Evolutionary conservation across 2,888 invertebrate species (phyloP).

Genomic region (Nematopogon swammerdamellus): DNA sequence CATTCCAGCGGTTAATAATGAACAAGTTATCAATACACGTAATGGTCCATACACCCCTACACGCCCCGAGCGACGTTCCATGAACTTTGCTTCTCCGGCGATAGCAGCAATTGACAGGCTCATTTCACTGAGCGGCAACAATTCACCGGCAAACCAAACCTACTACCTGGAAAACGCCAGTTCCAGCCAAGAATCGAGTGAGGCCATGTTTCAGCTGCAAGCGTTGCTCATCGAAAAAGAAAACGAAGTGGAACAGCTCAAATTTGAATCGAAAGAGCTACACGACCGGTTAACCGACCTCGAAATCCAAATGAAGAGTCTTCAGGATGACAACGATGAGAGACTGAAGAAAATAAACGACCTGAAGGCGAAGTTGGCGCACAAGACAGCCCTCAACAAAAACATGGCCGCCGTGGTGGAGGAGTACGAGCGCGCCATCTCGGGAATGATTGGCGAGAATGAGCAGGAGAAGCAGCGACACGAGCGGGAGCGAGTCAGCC

Average conservation of each 20-base stretch:
- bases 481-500: slow-evolving; percentile 47
- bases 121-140: slow-evolving; percentile 38
- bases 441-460: slow-evolving; percentile 68
- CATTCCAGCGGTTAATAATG: slow-evolving; percentile 33
- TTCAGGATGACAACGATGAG: slow-evolving; percentile 30
- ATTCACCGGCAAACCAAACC: slow-evolving; percentile 17
- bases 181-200: slow-evolving; percentile 24
- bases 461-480: slow-evolving; percentile 63
- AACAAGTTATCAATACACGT: slow-evolving; percentile 26
- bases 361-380: slow-evolving; percentile 31
- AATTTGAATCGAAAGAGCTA: slow-evolving; percentile 44
- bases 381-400: slow-evolving; percentile 44
- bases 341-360: slow-evolving; percentile 34
- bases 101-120: slow-evolving; percentile 52
- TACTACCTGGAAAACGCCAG: neutral
- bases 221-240: slow-evolving; percentile 55
- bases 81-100: slow-evolving; percentile 46
- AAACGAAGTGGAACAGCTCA: slow-evolving; percentile 46
- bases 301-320: slow-evolving; percentile 33
- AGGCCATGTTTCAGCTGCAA: slow-evolving; percentile 42
- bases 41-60: slow-evolving; percentile 29
- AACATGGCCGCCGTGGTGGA: slow-evolving; percentile 66
- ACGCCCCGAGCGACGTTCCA: slow-evolving; percentile 35
- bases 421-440: slow-evolving; percentile 77
- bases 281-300: slow-evolving; percentile 37